Evolutionary conservation across 2,888 invertebrate species (phyloP).

Genomic region (Drosophila picticornis): DNA sequence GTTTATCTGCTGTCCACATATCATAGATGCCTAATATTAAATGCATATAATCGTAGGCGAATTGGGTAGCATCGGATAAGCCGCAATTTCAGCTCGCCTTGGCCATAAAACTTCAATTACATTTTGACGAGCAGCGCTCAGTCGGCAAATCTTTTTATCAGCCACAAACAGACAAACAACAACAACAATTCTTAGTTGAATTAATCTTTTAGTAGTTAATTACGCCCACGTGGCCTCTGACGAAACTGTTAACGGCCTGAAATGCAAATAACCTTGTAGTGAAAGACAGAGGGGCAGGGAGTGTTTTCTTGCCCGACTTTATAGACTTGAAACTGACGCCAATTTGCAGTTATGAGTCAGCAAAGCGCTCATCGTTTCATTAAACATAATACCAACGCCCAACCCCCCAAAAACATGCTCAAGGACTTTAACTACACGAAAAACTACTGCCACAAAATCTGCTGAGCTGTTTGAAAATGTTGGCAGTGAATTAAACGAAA

Average conservation of each 20-base stretch:
- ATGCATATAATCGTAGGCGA: neutral
- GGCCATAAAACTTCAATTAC: slow-evolving; percentile 32
- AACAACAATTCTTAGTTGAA: slow-evolving; percentile 27
- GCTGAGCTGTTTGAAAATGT: slow-evolving; percentile 26
- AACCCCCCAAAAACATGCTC: slow-evolving; percentile 22
- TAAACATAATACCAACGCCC: slow-evolving; percentile 62
- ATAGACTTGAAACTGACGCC: slow-evolving; percentile 47
- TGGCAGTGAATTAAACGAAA: slow-evolving; percentile 73
- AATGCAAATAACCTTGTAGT: slow-evolving; percentile 54
- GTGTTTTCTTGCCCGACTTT: slow-evolving; percentile 10
- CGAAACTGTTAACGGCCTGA: slow-evolving; percentile 39
- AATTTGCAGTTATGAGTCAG: slow-evolving; percentile 73
- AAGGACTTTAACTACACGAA: slow-evolving; percentile 53
- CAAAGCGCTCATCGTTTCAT: slow-evolving; percentile 60
- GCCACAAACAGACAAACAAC: slow-evolving; percentile 39
- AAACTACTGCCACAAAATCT: slow-evolving; percentile 32
- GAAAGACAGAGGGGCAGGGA: neutral
- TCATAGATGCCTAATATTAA: slow-evolving; percentile 10
- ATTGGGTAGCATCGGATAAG: neutral
- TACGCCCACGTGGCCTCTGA: slow-evolving; percentile 65
- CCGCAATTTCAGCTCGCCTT: neutral
- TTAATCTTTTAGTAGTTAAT: slow-evolving; percentile 53
- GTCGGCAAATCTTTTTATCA: slow-evolving; percentile 72
- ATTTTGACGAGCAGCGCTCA: slow-evolving; percentile 39
- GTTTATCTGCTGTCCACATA: neutral